Evolutionary conservation across 2,888 invertebrate species (phyloP).

Genomic region (Cryptosula pallasiana): DNA sequence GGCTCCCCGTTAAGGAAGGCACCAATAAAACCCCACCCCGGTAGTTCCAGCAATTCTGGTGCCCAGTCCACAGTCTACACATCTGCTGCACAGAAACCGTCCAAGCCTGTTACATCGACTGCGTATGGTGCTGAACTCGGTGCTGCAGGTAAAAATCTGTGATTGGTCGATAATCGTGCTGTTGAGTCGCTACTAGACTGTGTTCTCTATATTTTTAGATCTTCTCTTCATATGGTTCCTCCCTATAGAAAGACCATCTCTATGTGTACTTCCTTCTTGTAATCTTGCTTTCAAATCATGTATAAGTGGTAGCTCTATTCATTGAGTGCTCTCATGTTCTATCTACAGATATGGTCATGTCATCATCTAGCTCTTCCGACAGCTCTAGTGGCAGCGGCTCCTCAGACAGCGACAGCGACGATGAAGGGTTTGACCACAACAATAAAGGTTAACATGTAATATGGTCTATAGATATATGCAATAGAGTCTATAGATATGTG

Average conservation of each 20-base stretch:
- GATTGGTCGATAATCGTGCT: no score
- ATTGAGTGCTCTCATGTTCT: neutral
- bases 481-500: no score
- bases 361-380: slow-evolving; percentile 14
- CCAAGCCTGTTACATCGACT: neutral
- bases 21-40: slow-evolving; percentile 13
- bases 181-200: no score
- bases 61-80: neutral
- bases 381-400: slow-evolving; percentile 10
- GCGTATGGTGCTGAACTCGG: slow-evolving; percentile 1
- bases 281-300: no score
- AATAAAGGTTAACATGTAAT: no score
- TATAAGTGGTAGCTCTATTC: neutral
- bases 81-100: neutral
- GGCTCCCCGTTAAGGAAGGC: neutral
- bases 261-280: no score
- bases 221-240: no score
- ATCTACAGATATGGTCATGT: slow-evolving; percentile 15
- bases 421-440: no score
- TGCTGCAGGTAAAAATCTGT: neutral
- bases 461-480: no score
- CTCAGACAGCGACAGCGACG: slow-evolving; percentile 15
- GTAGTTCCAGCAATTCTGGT: neutral
- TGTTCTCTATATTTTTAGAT: no score
- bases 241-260: no score